Evolutionary conservation across 2,888 invertebrate genomes (phyloP), one percentile per base, ranked within the genome.

Genomic region (Bombyx huttoni): DNA sequence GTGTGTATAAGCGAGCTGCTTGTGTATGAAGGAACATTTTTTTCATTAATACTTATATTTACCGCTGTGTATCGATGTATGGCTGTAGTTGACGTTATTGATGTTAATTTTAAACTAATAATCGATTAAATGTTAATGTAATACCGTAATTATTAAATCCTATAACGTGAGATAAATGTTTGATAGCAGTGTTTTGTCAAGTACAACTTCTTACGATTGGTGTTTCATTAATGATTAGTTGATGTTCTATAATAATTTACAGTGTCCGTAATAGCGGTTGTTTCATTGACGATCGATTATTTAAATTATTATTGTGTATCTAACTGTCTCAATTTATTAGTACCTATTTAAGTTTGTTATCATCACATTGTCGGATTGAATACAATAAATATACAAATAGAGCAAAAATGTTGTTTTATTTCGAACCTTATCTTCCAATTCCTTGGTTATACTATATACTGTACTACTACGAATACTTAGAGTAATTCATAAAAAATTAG

Each of bases 331-430:
- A 73, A 82, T 74, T 72, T 80, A 80, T 52, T 52, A 52, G 35
- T 52, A 52, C 52, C 70, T 71, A 66, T 76, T 83, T 87, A 84
- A 82, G 83, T 87, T 89, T 82, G 88, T 89, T 89, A 87, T 75
- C 85, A 87, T 89, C 89, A 89, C 86, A 81, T 89, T 89, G 89
- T 89, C 88, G 85, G 85, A 86, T 85, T 89, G 84, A 88, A 84
- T 87, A 64, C 78, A 79, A 65, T 65, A 50, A 80, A 86, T 86
- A 86, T 84, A 83, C 83, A 84, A 86, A 83, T 86, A 87, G 81
- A 82, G 74, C 24, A 70, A 81, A 54, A 73, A 64, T 80, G 56
- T 80, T 53, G 83, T 86, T 86, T 86, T 56, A 82, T 84, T 87
- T 79, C 46, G 53, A 35, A 10, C 8, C 40, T 12, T 40, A 35